Conservation (phyloP, 2,113 vertebrate species). For the Microcebus murinus region DNA sequence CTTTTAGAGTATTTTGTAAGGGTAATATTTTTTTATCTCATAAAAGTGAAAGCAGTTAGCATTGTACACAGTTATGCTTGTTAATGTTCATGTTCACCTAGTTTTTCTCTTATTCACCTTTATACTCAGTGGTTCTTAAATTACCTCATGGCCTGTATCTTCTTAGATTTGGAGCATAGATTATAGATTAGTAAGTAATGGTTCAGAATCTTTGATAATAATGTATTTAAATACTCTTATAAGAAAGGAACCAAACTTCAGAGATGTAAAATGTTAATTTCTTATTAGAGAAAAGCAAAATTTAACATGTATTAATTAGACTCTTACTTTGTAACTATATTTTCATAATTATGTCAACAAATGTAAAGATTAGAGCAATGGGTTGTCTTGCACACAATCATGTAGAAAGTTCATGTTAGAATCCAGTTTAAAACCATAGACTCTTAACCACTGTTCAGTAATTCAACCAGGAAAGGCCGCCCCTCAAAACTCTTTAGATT, state of each 20-base stretch:
- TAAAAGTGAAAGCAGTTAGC: background rate
- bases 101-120: background rate
- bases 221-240: background rate
- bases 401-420: background rate
- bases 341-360: background rate
- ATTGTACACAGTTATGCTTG: background rate
- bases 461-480: background rate
- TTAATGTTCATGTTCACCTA: background rate
- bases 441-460: background rate
- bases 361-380: background rate
- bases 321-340: background rate
- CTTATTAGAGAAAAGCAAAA: background rate
- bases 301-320: background rate
- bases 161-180: background rate
- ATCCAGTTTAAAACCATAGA: background rate
- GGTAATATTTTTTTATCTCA: background rate
- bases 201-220: background rate
- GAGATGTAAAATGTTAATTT: background rate
- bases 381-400: background rate
- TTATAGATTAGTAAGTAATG: background rate
- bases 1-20: conserved; percentile 1
- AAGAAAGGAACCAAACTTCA: background rate
- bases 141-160: background rate
- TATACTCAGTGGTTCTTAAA: conserved; percentile 4
- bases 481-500: background rate